phyloP scores from a whole-genome alignment of 2,888 invertebrate species.

The Argyresthia goedartella region DNA sequence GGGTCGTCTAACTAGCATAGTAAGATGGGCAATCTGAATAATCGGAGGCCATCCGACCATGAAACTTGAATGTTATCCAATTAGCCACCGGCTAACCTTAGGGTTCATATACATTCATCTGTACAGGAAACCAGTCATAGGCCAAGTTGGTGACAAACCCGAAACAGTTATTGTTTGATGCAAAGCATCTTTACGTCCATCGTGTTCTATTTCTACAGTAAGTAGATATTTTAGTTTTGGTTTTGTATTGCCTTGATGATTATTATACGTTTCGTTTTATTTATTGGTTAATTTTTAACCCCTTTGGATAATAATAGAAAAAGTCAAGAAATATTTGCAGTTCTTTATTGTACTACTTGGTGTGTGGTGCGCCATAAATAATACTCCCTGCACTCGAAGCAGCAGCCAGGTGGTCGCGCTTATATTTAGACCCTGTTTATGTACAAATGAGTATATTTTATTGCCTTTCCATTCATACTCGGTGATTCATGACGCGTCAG shows the following conservation, averaged over 20 bases:
- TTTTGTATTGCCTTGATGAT: no score
- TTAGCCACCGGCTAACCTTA: constrained; percentile 2
- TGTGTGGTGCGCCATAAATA: constrained; percentile 49
- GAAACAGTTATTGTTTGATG: no score
- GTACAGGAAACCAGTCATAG: no score
- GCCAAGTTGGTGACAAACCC: no score
- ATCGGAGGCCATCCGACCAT: constrained; percentile 28
- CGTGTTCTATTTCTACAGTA: no score
- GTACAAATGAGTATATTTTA: constrained; percentile 53
- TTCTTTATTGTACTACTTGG: constrained; percentile 37
- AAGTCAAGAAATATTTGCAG: constrained; percentile 56
- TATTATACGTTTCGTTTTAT: no score
- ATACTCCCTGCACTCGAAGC: constrained; percentile 43
- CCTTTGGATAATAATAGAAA: no score
- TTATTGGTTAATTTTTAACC: no score
- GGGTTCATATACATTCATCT: background rate
- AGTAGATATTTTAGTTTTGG: no score
- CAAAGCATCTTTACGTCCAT: no score
- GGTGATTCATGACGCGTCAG: constrained; percentile 37
- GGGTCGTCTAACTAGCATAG: constrained; percentile 6
- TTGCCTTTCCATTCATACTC: constrained; percentile 37
- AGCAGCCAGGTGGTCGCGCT: constrained; percentile 57
- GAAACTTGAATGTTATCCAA: constrained; percentile 13
- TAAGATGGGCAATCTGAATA: constrained; percentile 27
- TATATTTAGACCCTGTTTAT: constrained; percentile 58